Percentiles rank a stretch among this genome's conserved stretches.
Conservation (phyloP, 2,113 vertebrate genomes). For the Setophaga petechia region DNA sequence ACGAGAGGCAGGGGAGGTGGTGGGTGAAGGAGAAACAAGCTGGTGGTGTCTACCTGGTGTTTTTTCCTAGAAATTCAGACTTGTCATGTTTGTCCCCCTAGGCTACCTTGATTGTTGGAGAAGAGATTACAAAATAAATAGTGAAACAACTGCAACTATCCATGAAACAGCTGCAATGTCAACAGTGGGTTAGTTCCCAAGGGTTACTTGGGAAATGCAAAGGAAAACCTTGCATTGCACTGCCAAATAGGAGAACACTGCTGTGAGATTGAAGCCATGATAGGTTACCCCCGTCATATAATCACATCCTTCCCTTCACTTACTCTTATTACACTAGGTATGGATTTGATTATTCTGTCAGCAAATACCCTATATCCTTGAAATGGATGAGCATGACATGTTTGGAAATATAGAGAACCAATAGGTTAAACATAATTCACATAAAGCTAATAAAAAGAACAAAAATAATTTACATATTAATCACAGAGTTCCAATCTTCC, state of each 20-base stretch:
- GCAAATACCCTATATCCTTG: not conserved
- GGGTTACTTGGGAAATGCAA: not conserved
- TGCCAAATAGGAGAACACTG: not conserved
- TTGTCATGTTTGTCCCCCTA: not conserved
- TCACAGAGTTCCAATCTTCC: slow-evolving; percentile 20
- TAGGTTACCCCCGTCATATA: not conserved
- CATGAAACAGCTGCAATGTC: not conserved
- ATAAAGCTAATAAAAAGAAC: slow-evolving; percentile 31
- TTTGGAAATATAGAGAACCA: slow-evolving; percentile 21
- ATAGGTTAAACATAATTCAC: slow-evolving; percentile 50
- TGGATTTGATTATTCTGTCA: slow-evolving; percentile 46
- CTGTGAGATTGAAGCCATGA: not conserved
- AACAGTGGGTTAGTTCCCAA: not conserved
- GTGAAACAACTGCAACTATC: not conserved
- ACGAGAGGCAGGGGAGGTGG: not conserved
- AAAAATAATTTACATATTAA: slow-evolving; percentile 61
- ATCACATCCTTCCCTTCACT: not conserved
- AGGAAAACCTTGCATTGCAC: not conserved
- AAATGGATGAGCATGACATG: slow-evolving; percentile 12
- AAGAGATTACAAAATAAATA: not conserved
- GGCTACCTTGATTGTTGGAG: not conserved
- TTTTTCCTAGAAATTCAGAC: not conserved
- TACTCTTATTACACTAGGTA: slow-evolving; percentile 18
- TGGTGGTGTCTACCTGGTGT: not conserved
- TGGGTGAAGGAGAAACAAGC: not conserved